Base-by-base conservation (phyloP, 2,797 vertebrate genomes). In the Psittacula derbiana region DNA sequence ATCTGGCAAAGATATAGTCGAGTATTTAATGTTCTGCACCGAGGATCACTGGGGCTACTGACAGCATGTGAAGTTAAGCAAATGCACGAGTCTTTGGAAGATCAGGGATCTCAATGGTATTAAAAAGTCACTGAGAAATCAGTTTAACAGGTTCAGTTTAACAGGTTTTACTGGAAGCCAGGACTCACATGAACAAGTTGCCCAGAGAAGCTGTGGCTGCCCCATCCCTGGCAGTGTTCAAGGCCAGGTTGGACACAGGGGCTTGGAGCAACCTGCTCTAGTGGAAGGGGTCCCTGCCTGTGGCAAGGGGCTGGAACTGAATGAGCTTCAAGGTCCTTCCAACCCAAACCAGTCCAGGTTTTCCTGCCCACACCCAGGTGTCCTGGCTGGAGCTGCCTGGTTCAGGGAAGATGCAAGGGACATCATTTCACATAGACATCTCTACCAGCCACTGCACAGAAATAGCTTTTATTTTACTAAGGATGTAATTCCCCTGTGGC, bases 51-150 rank as follows among this genome's bases (percentile, higher is more conserved):
- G 1, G 25, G 5, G 17, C 38, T 69, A 7, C 11, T 66, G 1
- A 0, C 11, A 11, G 21, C 0, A 0, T 8, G 19, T 0, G 4
- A 38, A n/a, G 40, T 31, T 18, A n/a, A 46, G 41, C 8, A 38
- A 62, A 25, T 36, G 28, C 21, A 0, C 3, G 5, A 50, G 28
- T 31, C 60, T 55, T 62, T 15, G 69, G 43, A 43, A 41, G 60
- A 73, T 41, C 24, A 20, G 31, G 36, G 46, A 31, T 16, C 27
- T 64, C 20, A 2, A 64, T 50, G 12, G 14, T n/a, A 15, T n/a
- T 57, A 53, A 82, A 55, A 53, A 80, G 11, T 11, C 23, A 0
- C 16, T 3, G 30, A 38, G 62, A 44, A 57, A 70, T 57, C 41
- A 24, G 23, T 58, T 36, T 15, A 18, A 15, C 11, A 1, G 11